phyloP scores from a whole-genome alignment of 2,113 vertebrate species.

The Indicator indicator region DNA sequence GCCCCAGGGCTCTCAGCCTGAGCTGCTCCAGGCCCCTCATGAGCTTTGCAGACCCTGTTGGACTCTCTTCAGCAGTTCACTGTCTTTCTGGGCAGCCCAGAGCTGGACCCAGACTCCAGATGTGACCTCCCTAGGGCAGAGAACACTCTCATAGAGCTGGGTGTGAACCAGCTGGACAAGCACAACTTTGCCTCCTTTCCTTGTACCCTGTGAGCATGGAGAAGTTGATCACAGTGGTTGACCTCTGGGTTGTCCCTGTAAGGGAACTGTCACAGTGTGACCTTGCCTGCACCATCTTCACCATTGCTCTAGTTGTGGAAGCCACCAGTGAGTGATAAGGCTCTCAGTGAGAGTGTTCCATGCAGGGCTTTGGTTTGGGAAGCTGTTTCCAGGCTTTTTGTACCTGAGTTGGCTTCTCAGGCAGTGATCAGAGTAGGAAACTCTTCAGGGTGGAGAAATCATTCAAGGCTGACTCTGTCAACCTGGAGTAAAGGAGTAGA shows the following conservation, averaged over 20 bases:
- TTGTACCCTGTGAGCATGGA: accelerated
- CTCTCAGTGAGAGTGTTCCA: not conserved
- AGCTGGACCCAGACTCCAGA: no score
- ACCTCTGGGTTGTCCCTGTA: not conserved
- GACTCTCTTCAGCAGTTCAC: no score
- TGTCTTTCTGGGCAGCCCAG: no score
- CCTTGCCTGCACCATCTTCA: not conserved
- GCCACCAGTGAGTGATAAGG: not conserved
- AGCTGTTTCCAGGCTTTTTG: not conserved
- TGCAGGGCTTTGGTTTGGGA: not conserved
- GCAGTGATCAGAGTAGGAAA: not conserved
- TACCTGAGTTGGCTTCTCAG: not conserved
- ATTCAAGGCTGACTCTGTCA: not conserved
- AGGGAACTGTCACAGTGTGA: accelerated
- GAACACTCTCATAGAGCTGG: no score
- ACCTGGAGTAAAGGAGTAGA: not conserved
- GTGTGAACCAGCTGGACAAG: no score
- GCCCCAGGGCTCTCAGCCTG: no score
- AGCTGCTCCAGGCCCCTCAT: no score
- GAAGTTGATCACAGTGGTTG: accelerated
- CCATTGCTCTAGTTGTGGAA: not conserved
- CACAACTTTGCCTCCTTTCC: not conserved
- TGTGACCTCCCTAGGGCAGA: no score
- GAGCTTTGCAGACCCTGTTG: no score
- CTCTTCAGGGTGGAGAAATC: not conserved